A percentile compares a stretch with the other conserved stretches of the same genome.
Evolutionary conservation across 2,888 invertebrate species (phyloP).

Genomic region (Orthosia gothica): DNA sequence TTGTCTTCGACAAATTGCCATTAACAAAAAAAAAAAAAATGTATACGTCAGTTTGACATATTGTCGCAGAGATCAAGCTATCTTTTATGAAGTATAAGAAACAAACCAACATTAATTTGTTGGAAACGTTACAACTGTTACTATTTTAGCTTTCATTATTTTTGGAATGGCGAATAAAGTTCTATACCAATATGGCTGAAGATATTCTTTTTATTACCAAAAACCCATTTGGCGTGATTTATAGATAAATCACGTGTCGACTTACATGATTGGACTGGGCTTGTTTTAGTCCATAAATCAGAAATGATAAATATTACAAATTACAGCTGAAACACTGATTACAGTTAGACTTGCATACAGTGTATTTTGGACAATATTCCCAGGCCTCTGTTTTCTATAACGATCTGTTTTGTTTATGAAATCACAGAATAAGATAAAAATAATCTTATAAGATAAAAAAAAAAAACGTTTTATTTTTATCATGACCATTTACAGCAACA

Average conservation of each 20-base stretch:
- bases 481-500: neutral
- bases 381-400: neutral
- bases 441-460: neutral
- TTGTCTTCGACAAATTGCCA: no score
- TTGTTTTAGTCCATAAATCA: conserved; percentile 12
- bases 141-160: no score
- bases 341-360: neutral
- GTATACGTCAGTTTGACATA: no score
- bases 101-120: no score
- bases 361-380: neutral
- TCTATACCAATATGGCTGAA: neutral
- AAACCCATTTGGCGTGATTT: conserved; percentile 6
- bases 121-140: no score
- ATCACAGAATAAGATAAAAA: neutral
- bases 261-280: neutral
- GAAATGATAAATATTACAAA: neutral
- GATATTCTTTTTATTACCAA: neutral
- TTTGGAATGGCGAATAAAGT: no score
- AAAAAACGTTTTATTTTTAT: neutral
- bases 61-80: no score
- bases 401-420: neutral
- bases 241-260: conserved; percentile 8
- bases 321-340: neutral
- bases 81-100: no score
- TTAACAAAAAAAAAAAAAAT: no score